Percentiles rank a stretch among this genome's conserved stretches.
phyloP scores from a whole-genome alignment of 1,140 invertebrate species.

The Drosophila cardini region DNA sequence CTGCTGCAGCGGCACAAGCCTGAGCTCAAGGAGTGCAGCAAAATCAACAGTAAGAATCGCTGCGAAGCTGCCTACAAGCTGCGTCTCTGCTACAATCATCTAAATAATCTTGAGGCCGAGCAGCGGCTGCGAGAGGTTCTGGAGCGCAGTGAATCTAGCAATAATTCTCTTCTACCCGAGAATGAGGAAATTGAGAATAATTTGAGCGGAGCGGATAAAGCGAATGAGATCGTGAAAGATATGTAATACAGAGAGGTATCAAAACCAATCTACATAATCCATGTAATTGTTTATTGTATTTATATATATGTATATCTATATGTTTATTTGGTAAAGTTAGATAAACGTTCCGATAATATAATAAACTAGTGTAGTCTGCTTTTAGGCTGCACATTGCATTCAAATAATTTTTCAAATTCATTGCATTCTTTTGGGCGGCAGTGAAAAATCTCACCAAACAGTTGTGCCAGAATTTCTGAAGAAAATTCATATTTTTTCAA shows the following conservation, averaged over 20 bases:
- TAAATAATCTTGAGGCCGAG: constrained; percentile 71
- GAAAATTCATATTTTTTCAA: too few species aligned
- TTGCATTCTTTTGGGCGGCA: constrained; percentile 22
- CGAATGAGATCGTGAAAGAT: constrained; percentile 50
- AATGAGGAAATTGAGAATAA: constrained; percentile 40
- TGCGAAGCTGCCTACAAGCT: constrained; percentile 76
- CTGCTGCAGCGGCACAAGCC: constrained; percentile 57
- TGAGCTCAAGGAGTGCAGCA: constrained; percentile 60
- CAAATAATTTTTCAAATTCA: background rate
- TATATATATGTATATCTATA: constrained; percentile 5
- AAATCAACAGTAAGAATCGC: constrained; percentile 59
- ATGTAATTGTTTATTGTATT: background rate
- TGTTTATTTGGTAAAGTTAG: background rate
- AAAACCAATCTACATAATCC: background rate
- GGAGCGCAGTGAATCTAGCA: constrained; percentile 50
- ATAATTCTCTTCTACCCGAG: constrained; percentile 8
- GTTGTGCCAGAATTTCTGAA: background rate
- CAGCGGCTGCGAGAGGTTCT: constrained; percentile 67
- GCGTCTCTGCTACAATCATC: constrained; percentile 74
- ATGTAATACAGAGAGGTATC: constrained; percentile 36
- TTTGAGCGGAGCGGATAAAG: constrained; percentile 7
- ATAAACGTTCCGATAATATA: constrained; percentile 8
- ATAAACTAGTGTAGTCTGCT: constrained; percentile 15
- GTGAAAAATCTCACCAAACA: background rate
- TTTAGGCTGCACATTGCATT: constrained; percentile 9